Percentiles rank a stretch among this genome's conserved stretches.
Evolutionary conservation across 2,113 vertebrate genomes (phyloP).

Genomic region (Gobius niger): DNA sequence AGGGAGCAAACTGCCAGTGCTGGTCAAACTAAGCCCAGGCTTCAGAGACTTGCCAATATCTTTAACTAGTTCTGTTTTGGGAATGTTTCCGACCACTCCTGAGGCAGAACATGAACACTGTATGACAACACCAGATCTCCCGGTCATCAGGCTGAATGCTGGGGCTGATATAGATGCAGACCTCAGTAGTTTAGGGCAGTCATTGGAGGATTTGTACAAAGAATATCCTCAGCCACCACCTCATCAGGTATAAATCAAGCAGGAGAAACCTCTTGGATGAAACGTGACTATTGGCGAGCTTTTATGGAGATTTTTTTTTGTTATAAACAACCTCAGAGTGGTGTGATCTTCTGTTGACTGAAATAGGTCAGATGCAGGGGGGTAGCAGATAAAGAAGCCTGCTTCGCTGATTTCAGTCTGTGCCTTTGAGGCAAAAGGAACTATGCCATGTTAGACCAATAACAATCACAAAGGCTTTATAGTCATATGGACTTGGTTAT

Average conservation of each 20-base stretch:
- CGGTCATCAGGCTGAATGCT: slow-evolving; percentile 67
- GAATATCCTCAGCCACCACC: slow-evolving; percentile 85
- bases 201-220: slow-evolving; percentile 86
- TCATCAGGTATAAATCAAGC: slow-evolving; percentile 79
- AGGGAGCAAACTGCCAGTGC: slow-evolving; percentile 88
- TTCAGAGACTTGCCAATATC: slow-evolving; percentile 57
- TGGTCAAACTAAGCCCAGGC: slow-evolving; percentile 69
- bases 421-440: slow-evolving; percentile 59
- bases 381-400: slow-evolving; percentile 44
- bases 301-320: too few species aligned
- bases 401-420: slow-evolving; percentile 50
- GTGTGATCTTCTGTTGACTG: slow-evolving; percentile 20
- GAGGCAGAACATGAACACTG: slow-evolving; percentile 36
- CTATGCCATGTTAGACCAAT: slow-evolving; percentile 48
- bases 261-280: neutral
- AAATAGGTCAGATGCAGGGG: slow-evolving; percentile 68
- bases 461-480: too few species aligned
- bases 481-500: too few species aligned
- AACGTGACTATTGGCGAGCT: neutral
- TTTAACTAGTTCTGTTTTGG: slow-evolving; percentile 49
- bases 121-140: slow-evolving; percentile 54
- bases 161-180: slow-evolving; percentile 67
- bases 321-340: neutral
- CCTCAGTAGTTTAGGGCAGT: slow-evolving; percentile 80
- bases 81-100: slow-evolving; percentile 30